A percentile compares a stretch with the other conserved stretches of the same genome.
These are phyloP conservation scores for Synanthedon andrenaeformis DNA, from an alignment of 2,888 invertebrate species.

Conservation along the genomic window DNA sequence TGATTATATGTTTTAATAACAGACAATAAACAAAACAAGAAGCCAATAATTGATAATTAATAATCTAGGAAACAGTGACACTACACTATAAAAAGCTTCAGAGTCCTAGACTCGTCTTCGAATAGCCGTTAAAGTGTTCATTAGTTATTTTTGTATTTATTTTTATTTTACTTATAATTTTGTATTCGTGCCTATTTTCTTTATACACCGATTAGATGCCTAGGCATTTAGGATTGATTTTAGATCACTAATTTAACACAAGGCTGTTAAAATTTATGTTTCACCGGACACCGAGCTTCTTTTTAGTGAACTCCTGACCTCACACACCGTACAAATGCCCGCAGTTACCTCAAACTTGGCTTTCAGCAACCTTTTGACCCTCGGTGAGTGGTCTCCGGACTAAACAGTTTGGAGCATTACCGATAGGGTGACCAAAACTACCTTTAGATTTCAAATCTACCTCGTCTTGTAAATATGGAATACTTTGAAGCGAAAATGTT, in stretches of 20 bases:
- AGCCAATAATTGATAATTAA: background rate
- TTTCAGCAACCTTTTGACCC: slow-evolving; percentile 61
- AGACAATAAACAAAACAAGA: background rate
- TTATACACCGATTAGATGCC: slow-evolving; percentile 66
- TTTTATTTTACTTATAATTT: slow-evolving; percentile 43
- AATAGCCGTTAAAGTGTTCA: slow-evolving; percentile 63
- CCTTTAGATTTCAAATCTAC: slow-evolving; percentile 38
- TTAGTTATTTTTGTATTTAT: slow-evolving; percentile 56
- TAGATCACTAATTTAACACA: slow-evolving; percentile 66
- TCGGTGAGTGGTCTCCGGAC: slow-evolving; percentile 48
- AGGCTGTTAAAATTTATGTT: slow-evolving; percentile 66
- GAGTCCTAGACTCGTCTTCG: slow-evolving; percentile 63
- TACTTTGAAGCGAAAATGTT: slow-evolving; percentile 40
- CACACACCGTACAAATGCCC: slow-evolving; percentile 69
- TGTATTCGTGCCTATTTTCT: slow-evolving; percentile 62
- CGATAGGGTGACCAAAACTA: slow-evolving; percentile 49
- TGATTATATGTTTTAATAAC: slow-evolving; percentile 13
- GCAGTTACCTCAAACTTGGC: slow-evolving; percentile 69
- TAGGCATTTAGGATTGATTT: slow-evolving; percentile 64
- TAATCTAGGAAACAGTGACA: slow-evolving; percentile 38
- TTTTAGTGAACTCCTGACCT: slow-evolving; percentile 69
- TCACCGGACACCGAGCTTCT: slow-evolving; percentile 66
- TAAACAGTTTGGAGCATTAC: slow-evolving; percentile 33
- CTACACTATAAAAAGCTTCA: slow-evolving; percentile 59
- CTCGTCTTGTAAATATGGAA: slow-evolving; percentile 29